Evolutionary conservation across 2,113 vertebrate species (phyloP).

Genomic region (Coregonus clupeaformis): DNA sequence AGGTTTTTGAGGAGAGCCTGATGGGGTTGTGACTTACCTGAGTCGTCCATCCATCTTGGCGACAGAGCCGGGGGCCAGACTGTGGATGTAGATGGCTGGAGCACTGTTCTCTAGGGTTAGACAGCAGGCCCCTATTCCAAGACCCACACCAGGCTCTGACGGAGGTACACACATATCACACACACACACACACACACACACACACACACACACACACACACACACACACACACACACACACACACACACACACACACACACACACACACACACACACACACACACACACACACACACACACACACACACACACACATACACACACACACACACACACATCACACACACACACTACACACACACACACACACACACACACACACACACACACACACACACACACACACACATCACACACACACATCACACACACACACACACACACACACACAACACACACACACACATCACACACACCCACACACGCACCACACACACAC

Average conservation of each 20-base stretch:
- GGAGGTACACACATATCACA: slow-evolving; percentile 1
- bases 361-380: slow-evolving; percentile 14
- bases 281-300: background rate
- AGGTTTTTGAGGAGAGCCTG: background rate
- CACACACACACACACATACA: background rate
- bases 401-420: background rate
- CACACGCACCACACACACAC: no score
- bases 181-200: slow-evolving; percentile 8
- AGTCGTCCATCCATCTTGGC: slow-evolving; percentile 94
- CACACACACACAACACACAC: slow-evolving; percentile 7
- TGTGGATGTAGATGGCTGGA: slow-evolving; percentile 95
- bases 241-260: slow-evolving; percentile 21
- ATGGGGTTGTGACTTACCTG: slow-evolving; percentile 71
- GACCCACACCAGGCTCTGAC: slow-evolving; percentile 87
- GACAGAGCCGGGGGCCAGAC: slow-evolving; percentile 90
- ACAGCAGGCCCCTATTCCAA: slow-evolving; percentile 93
- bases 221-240: slow-evolving; percentile 3
- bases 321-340: slow-evolving; percentile 3
- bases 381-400: slow-evolving; percentile 11
- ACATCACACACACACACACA: background rate
- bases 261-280: slow-evolving; percentile 13
- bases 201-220: background rate
- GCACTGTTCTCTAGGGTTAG: slow-evolving; percentile 85
- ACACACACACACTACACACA: no score
- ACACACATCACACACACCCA: no score